These are phyloP conservation scores for Sclerurus mexicanus DNA, from an alignment of 2,113 vertebrate species.

Conservation along the genomic window DNA sequence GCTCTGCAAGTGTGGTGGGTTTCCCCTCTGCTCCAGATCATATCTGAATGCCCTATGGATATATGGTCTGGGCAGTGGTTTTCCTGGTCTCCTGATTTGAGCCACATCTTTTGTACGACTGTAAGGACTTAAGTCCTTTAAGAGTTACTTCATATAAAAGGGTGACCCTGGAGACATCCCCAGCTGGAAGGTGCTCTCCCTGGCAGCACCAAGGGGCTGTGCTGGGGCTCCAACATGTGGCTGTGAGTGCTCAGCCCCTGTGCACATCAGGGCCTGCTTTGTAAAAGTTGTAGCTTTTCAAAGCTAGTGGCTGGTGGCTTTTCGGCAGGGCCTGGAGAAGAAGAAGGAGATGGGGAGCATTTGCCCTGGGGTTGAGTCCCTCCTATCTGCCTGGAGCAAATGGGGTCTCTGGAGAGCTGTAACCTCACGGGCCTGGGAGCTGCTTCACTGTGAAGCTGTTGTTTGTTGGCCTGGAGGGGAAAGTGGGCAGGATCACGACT, in stretches of 20 bases:
- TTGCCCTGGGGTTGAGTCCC: neutral
- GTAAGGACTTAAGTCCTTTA: neutral
- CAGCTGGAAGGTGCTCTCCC: neutral
- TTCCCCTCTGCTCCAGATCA: accelerated
- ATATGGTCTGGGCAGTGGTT: accelerated
- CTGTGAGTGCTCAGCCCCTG: neutral
- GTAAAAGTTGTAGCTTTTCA: neutral
- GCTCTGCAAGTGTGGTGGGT: accelerated
- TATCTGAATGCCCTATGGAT: neutral
- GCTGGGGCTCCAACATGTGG: accelerated
- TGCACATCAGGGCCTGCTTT: accelerated
- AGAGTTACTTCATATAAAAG: neutral
- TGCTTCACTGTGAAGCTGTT: accelerated
- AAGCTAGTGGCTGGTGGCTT: neutral
- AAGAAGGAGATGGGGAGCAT: neutral
- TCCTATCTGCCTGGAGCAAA: accelerated
- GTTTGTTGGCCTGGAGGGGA: neutral
- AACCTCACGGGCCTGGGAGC: accelerated
- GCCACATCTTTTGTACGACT: neutral
- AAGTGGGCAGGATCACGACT: accelerated
- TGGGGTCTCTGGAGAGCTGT: accelerated
- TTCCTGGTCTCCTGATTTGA: neutral
- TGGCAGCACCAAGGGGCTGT: accelerated
- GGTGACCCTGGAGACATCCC: neutral
- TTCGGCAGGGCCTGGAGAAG: neutral